Evolutionary conservation across 92 coral and sea anemone species (phyloP), one percentile per base, ranked within the genome.

Genomic region (Hydrozoanthus gracilis): DNA sequence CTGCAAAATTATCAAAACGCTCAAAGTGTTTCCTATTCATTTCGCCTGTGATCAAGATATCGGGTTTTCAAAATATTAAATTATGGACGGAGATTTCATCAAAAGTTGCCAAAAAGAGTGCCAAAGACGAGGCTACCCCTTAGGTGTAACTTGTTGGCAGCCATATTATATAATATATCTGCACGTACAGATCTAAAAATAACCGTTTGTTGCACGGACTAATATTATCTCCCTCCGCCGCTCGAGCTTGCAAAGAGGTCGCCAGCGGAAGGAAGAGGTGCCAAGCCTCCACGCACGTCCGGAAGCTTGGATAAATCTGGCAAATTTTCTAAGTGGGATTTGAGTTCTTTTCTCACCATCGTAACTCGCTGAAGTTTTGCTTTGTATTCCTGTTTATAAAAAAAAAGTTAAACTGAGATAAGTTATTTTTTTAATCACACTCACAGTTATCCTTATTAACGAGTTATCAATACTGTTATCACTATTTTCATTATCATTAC

Each of bases 231-330:
- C 1, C 86, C 87, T 0, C 88, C 92, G 3, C 92, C 87, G 13
- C 82, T 66, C 45, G 92, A 89, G 77, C 93, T 92, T 0, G 99
- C 98, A 67, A 97, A 97, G 62, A 97, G 93, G 76, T 97, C 99
- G 13, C 99, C 99, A 2, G 99, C 98, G 46, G 99, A 97, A 12
- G 99, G 99, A n/a, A 97, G 90, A 73, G 99, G 99, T 3, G 99
- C 95, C 60, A 97, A 87, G 35, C 99, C 98, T 45, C 99, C 98
- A 44, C 91, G 93, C 44, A 95, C 93, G 86, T 91, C 99, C 49
- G 99, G 99, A 15, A 97, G 99, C 66, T 95, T 94, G 60, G 95
- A 90, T 45, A 97, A 87, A 86, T 97, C 99, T 14, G 99, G 99
- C 6, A 97, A 91, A 83, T 97, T 97, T 86, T 93, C 97, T 69